Evolutionary conservation across 2,113 vertebrate genomes (phyloP).

Genomic region (Narcine bancroftii): DNA sequence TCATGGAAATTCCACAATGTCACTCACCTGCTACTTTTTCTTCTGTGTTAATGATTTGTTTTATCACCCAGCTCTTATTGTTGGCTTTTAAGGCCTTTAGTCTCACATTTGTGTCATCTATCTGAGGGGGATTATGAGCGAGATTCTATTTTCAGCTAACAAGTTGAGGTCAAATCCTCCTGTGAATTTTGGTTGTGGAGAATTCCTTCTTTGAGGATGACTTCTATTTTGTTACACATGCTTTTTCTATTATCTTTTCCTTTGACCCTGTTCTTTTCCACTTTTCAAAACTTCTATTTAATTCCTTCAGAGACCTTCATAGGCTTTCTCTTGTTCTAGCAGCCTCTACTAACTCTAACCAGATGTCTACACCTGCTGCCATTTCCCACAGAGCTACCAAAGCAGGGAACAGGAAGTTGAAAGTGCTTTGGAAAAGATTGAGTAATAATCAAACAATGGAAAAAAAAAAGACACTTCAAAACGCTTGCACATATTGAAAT

Average conservation of each 20-base stretch:
- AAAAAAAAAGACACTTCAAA: too few relatives aligned
- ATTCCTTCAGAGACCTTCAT: neutral
- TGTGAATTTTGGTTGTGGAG: neutral
- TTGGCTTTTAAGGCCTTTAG: neutral
- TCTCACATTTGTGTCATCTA: neutral
- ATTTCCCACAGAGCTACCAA: neutral
- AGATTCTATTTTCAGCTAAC: neutral
- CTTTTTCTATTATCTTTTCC: neutral
- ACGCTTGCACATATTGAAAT: too few relatives aligned
- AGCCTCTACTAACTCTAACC: neutral
- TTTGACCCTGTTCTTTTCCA: neutral
- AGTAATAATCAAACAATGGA: neutral
- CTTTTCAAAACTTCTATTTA: neutral
- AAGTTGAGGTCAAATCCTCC: neutral
- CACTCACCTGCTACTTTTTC: neutral
- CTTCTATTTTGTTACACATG: neutral
- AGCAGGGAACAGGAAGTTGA: neutral
- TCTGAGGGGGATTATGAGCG: neutral
- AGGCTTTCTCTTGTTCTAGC: neutral
- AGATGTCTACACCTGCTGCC: neutral
- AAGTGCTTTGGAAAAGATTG: neutral
- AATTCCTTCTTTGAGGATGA: neutral
- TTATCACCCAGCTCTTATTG: neutral
- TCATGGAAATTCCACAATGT: neutral
- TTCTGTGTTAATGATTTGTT: neutral